Evolutionary conservation across 2,113 vertebrate genomes (phyloP), one percentile per base, ranked within the genome.

Genomic region (Macrotus californicus): DNA sequence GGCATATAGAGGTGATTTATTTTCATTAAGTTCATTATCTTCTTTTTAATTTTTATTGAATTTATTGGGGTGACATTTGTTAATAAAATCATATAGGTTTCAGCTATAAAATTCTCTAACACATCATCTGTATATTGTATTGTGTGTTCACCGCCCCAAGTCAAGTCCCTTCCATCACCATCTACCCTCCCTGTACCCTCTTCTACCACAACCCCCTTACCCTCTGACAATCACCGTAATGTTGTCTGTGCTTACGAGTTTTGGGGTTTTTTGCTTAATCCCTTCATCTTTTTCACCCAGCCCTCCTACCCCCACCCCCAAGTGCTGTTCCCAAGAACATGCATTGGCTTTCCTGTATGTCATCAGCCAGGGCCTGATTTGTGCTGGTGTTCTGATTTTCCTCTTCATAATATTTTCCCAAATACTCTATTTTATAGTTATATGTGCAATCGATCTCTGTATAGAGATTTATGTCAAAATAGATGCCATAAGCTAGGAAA

Each of bases 311-410:
- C 16, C 50, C 10, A 11, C 50, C 5, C 18, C 75, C n/a, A 59
- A 95, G 72, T 54, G 61, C 46, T 54, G 0, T 87, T 89, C 76
- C 72, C 13, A 31, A 87, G 76, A 93, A 50, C 77, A 48, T 48
- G 43, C 76, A 61, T 59, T 84, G 84, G 92, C 46, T 31, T 96
- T 70, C 76, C 70, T 85, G 21, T 43, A 56, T 46, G 84, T 61
- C 92, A 66, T 54, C 52, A 84, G 84, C 84, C 73, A 43, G 72
- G 69, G 54, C 75, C 94, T 95, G 84, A 83, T 94, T 92, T 91
- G 88, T 93, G 81, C 50, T 93, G 94, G 34, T 94, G 87, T 92
- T 95, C 93, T 95, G 79, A 97, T 91, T 95, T 96, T 92, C 85
- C 79, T 95, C 94, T 84, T 92, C 72, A 95, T 75, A 73, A 94